Conservation (phyloP, 1,140 invertebrate species). For the Cecropterus lyciades region DNA sequence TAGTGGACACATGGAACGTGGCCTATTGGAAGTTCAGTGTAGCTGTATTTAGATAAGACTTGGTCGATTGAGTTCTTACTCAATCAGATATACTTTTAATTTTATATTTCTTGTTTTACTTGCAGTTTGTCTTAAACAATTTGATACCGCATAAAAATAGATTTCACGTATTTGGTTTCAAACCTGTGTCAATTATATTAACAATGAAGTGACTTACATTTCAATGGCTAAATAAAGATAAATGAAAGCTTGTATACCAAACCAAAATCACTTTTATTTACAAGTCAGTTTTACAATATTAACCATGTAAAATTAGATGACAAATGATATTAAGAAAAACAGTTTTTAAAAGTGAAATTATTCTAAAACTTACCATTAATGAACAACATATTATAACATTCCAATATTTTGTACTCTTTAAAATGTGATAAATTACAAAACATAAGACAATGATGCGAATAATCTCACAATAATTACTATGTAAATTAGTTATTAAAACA, state of each 20-base stretch:
- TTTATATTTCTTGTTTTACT: no score
- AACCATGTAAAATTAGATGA: conserved; percentile 75
- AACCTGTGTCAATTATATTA: no score
- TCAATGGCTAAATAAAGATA: no score
- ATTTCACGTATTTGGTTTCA: no score
- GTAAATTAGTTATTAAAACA: conserved; percentile 79
- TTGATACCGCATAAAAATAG: no score
- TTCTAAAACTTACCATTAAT: conserved; percentile 78
- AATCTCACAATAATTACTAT: conserved; percentile 77
- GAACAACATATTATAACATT: conserved; percentile 81
- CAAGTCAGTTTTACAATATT: conserved; percentile 68
- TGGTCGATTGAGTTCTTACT: no score
- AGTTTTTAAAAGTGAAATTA: conserved; percentile 76
- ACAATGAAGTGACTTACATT: no score
- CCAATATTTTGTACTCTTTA: conserved; percentile 83
- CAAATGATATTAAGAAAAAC: conserved; percentile 75
- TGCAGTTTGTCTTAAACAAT: no score
- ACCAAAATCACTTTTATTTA: conserved; percentile 83
- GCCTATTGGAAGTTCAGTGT: no score
- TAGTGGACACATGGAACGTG: no score
- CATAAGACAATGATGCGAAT: conserved; percentile 63
- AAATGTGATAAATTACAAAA: conserved; percentile 84
- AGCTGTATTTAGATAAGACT: no score
- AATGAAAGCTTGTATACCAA: conserved; percentile 57
- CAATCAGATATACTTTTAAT: no score